These are phyloP conservation scores for Andrena camellia DNA, from an alignment of 2,888 invertebrate genomes.

Conservation along the genomic window DNA sequence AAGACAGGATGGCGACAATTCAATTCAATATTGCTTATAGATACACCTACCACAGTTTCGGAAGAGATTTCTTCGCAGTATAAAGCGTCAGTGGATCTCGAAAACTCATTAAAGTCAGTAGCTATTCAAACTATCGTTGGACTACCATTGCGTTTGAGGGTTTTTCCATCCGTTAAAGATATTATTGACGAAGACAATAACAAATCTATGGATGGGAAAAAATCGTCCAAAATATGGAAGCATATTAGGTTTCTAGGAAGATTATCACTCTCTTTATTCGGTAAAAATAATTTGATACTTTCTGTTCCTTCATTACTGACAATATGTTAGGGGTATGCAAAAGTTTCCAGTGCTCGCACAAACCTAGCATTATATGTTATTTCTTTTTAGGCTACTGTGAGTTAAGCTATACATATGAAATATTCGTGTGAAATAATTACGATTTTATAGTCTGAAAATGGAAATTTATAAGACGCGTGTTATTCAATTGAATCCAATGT, in stretches of 20 bases:
- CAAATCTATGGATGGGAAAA: constrained; percentile 65
- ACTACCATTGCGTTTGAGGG: constrained; percentile 87
- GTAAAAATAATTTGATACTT: constrained; percentile 62
- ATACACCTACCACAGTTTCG: constrained; percentile 69
- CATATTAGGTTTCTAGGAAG: constrained; percentile 81
- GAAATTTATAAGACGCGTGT: no score
- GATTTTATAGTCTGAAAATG: no score
- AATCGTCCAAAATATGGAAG: constrained; percentile 74
- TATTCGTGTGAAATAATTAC: no score
- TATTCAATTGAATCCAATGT: no score
- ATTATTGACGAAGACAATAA: constrained; percentile 75
- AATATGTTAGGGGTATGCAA: no score
- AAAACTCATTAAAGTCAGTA: constrained; percentile 58
- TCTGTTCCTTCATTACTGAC: not conserved
- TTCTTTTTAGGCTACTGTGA: no score
- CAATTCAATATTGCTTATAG: constrained; percentile 30
- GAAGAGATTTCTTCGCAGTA: constrained; percentile 70
- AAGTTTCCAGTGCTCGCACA: no score
- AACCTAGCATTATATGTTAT: no score
- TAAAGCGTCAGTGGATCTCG: constrained; percentile 60
- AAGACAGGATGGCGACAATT: not conserved
- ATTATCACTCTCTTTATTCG: constrained; percentile 81
- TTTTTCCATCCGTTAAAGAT: constrained; percentile 86
- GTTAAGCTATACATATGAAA: no score
- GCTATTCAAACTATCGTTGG: constrained; percentile 85